These are phyloP conservation scores for Rhombomys opimus DNA, from an alignment of 2,113 vertebrate genomes.

Conservation along the genomic window DNA sequence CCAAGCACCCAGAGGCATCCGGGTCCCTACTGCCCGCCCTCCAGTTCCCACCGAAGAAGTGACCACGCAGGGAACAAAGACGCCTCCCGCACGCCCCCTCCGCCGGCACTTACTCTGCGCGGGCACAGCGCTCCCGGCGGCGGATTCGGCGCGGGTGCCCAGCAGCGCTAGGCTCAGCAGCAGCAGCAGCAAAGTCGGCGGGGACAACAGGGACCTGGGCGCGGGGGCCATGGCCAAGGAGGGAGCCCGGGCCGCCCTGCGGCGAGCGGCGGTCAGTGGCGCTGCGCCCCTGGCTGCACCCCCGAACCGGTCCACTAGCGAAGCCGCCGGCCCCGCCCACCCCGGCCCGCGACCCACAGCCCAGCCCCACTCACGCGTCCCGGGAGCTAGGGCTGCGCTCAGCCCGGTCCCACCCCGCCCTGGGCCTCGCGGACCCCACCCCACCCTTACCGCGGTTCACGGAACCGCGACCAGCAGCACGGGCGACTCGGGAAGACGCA, in stretches of 20 bases:
- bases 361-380: neutral
- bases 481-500: neutral
- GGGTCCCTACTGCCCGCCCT: neutral
- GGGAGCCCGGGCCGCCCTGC: slow-evolving; percentile 78
- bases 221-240: slow-evolving; percentile 80
- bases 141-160: slow-evolving; percentile 83
- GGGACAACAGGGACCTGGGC: slow-evolving; percentile 55
- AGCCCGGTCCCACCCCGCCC: neutral
- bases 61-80: slow-evolving; percentile 60
- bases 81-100: neutral
- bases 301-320: neutral
- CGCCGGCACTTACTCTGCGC: slow-evolving; percentile 93
- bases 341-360: neutral
- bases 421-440: neutral
- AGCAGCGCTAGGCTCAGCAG: slow-evolving; percentile 75
- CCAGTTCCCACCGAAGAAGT: neutral
- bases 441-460: slow-evolving; percentile 35
- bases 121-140: slow-evolving; percentile 92
- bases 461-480: slow-evolving; percentile 30
- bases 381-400: neutral
- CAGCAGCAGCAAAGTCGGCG: slow-evolving; percentile 68
- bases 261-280: neutral
- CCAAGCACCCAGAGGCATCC: neutral
- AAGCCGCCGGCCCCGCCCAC: no score
- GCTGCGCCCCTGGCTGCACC: neutral